Percentiles rank a stretch among this genome's conserved stretches.
phyloP scores from a whole-genome alignment of 1,140 invertebrate species.

The Hyphantria cunea region DNA sequence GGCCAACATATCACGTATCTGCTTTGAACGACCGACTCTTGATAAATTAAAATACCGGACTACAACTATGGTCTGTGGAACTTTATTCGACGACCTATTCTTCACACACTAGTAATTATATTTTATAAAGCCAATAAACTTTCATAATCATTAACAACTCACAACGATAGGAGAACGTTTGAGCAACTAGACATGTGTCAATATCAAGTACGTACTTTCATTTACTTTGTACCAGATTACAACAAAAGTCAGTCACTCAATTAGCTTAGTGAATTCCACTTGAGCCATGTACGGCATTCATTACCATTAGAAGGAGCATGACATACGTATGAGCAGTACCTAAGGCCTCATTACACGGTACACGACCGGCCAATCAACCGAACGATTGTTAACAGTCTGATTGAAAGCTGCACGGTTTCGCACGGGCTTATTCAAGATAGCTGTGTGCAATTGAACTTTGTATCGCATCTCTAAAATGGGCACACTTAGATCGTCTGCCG shows the following conservation, averaged over 20 bases:
- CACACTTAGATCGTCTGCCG: conserved; percentile 20
- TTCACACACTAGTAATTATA: neutral
- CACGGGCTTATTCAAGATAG: conserved; percentile 66
- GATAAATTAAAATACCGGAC: conserved; percentile 51
- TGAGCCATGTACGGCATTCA: conserved; percentile 51
- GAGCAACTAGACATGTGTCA: conserved; percentile 5
- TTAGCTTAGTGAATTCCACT: conserved; percentile 39
- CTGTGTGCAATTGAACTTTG: conserved; percentile 49
- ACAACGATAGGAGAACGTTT: neutral
- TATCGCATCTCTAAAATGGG: conserved; percentile 39
- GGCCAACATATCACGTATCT: conserved; percentile 57
- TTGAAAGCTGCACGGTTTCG: conserved; percentile 65
- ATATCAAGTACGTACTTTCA: conserved; percentile 22
- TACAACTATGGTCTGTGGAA: conserved; percentile 36
- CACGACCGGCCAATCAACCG: conserved; percentile 42
- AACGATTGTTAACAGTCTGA: conserved; percentile 58
- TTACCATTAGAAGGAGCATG: conserved; percentile 53
- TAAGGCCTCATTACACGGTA: conserved; percentile 55
- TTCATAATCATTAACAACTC: conserved; percentile 13
- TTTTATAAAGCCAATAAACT: too few species aligned
- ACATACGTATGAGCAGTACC: conserved; percentile 52
- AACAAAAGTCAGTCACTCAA: conserved; percentile 23
- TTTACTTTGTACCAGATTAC: conserved; percentile 28
- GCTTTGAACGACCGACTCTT: conserved; percentile 60
- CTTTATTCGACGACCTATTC: neutral